Conservation (phyloP, 2,113 vertebrate species). For the Calypte anna region DNA sequence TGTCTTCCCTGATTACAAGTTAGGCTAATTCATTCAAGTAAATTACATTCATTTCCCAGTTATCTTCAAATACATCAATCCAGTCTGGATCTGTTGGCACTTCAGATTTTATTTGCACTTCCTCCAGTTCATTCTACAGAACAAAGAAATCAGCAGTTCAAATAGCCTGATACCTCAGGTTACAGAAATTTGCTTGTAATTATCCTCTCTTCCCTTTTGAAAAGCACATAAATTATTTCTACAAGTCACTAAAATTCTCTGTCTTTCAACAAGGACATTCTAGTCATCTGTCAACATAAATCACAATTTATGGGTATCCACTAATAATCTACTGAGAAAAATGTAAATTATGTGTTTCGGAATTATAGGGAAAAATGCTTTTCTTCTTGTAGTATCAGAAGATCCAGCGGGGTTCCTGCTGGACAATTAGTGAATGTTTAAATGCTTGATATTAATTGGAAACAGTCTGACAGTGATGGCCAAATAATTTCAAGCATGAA, state of each 20-base stretch:
- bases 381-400: background rate
- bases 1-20: background rate
- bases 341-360: background rate
- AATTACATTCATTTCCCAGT: background rate
- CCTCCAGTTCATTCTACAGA: background rate
- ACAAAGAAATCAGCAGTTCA: background rate
- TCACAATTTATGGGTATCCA: background rate
- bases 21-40: conserved; percentile 12
- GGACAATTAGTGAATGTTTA: conserved; percentile 43
- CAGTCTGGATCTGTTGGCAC: background rate
- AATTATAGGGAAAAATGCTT: background rate
- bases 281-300: background rate
- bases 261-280: background rate
- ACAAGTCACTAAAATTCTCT: background rate
- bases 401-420: background rate
- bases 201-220: background rate
- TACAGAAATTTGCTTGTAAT: background rate
- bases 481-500: conserved; percentile 56
- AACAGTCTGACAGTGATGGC: conserved; percentile 27
- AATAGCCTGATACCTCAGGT: background rate
- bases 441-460: conserved; percentile 20
- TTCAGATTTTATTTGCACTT: background rate
- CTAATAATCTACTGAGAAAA: conserved; percentile 2
- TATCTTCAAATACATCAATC: background rate
- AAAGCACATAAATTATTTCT: conserved; percentile 26